Evolutionary conservation across 2,113 vertebrate genomes (phyloP).

Genomic region (Ochotona curzoniae): DNA sequence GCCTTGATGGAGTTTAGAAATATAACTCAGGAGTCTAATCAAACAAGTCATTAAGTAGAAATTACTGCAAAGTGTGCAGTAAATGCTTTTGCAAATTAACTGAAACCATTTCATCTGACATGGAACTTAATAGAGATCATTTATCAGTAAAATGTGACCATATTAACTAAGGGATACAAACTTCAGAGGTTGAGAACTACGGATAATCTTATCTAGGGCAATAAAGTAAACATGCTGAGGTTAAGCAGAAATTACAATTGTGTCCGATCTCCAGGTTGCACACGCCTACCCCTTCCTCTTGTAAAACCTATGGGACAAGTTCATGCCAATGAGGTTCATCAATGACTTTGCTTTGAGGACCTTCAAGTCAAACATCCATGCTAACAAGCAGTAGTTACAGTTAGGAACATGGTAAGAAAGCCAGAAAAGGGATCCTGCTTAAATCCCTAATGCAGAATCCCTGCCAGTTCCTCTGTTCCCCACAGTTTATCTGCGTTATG

Average conservation of each 20-base stretch:
- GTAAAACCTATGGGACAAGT: fast-evolving
- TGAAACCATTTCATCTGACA: slow-evolving; percentile 20
- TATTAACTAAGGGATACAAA: background rate
- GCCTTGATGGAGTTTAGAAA: background rate
- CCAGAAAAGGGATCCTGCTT: background rate
- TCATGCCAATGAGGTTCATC: background rate
- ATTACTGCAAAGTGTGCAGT: background rate
- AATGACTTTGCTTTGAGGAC: background rate
- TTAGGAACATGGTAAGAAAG: background rate
- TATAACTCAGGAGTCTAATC: slow-evolving; percentile 35
- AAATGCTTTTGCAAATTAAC: slow-evolving; percentile 5
- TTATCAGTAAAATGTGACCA: slow-evolving; percentile 1
- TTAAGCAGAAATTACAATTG: background rate
- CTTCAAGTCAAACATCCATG: background rate
- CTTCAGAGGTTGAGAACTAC: background rate
- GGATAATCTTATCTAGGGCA: background rate
- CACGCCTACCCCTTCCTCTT: background rate
- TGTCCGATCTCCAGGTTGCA: background rate
- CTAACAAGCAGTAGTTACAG: background rate
- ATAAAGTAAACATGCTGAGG: background rate
- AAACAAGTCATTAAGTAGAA: slow-evolving; percentile 4
- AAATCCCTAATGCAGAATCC: background rate
- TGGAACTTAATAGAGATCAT: background rate
- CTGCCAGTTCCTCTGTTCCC: background rate
- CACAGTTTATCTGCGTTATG: background rate